These are phyloP conservation scores for Peucedramus taeniatus DNA, from an alignment of 2,113 vertebrate genomes.

Conservation along the genomic window DNA sequence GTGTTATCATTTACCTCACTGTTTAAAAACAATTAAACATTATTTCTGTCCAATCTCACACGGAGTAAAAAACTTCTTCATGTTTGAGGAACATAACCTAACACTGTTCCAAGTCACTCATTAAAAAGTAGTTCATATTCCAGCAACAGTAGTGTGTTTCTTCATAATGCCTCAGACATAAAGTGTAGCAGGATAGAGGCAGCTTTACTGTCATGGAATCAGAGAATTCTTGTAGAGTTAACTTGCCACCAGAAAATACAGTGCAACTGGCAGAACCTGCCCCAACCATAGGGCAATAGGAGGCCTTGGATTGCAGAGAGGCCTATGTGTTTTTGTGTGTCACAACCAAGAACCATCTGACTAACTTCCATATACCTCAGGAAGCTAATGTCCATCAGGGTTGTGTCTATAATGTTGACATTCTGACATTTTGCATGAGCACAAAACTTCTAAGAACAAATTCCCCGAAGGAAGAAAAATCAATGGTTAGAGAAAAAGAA, in stretches of 20 bases:
- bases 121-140: not conserved
- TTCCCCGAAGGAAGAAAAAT: not conserved
- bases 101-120: not conserved
- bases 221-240: not conserved
- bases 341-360: not conserved
- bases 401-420: not conserved
- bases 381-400: not conserved
- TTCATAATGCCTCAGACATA: not conserved
- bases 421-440: not conserved
- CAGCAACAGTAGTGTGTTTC: not conserved
- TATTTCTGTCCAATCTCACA: not conserved
- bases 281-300: no score
- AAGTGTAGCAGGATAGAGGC: not conserved
- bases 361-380: not conserved
- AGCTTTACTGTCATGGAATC: not conserved
- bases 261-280: not conserved
- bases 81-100: not conserved
- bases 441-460: not conserved
- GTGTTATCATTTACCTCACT: not conserved
- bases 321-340: not conserved
- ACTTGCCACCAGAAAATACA: not conserved
- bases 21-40: not conserved
- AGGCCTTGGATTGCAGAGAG: not conserved
- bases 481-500: not conserved
- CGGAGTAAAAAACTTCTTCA: rapidly evolving